These are phyloP conservation scores for Torymus tubicola DNA, from an alignment of 2,888 invertebrate genomes.

Conservation along the genomic window DNA sequence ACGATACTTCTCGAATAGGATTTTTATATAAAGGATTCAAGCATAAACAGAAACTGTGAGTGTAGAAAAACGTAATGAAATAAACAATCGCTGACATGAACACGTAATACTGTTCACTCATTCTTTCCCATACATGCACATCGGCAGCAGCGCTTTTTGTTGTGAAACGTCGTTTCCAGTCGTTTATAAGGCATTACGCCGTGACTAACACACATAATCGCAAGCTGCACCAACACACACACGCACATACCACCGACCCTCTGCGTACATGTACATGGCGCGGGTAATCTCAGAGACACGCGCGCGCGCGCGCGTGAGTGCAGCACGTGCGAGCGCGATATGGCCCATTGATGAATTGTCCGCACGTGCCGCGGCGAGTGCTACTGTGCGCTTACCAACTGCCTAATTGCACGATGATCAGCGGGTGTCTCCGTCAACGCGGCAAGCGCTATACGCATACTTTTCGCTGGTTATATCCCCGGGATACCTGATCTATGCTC, in stretches of 20 bases:
- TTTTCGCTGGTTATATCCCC: too few relatives aligned
- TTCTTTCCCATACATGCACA: too few relatives aligned
- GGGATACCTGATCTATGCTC: too few relatives aligned
- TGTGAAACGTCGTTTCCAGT: slow-evolving; percentile 55
- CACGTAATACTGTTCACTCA: too few relatives aligned
- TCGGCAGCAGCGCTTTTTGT: slow-evolving; percentile 26
- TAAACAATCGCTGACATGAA: too few relatives aligned
- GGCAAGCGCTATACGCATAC: not conserved
- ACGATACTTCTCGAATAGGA: too few relatives aligned
- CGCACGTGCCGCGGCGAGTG: slow-evolving; percentile 70
- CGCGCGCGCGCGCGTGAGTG: not conserved
- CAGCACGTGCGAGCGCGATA: slow-evolving; percentile 61
- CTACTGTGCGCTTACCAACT: slow-evolving; percentile 64
- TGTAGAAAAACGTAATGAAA: too few relatives aligned
- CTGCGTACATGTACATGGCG: not conserved
- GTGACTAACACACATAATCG: slow-evolving; percentile 58
- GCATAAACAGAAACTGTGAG: too few relatives aligned
- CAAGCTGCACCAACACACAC: slow-evolving; percentile 21
- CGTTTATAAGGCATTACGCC: slow-evolving; percentile 56
- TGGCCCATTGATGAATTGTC: slow-evolving; percentile 73
- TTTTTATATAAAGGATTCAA: too few relatives aligned
- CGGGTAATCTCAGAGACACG: slow-evolving; percentile 43
- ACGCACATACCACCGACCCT: not conserved
- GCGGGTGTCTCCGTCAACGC: slow-evolving; percentile 68
- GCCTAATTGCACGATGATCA: slow-evolving; percentile 76